Evolutionary conservation across 2,888 invertebrate species (phyloP).

Genomic region (Caenorhabditis sulstoni): DNA sequence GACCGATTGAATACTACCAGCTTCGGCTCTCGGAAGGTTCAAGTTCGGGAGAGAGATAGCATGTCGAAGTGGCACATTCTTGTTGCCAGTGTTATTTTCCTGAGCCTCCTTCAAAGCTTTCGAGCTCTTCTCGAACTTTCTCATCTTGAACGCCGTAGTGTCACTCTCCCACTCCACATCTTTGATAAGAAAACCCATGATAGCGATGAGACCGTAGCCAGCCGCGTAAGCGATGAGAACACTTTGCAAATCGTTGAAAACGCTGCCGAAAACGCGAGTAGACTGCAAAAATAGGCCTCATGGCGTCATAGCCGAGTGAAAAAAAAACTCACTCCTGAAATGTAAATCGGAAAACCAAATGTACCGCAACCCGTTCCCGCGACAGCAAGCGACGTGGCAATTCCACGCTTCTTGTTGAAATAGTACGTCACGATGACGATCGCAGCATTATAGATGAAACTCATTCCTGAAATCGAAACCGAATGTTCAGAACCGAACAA

Average conservation of each 20-base stretch:
- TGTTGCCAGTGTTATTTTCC: background rate
- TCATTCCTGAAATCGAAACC: constrained; percentile 51
- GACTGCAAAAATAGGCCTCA: too few species aligned
- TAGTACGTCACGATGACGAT: constrained; percentile 93
- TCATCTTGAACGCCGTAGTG: constrained; percentile 67
- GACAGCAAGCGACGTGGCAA: constrained; percentile 86
- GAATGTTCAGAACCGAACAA: background rate
- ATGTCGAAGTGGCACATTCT: background rate
- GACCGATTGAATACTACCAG: constrained; percentile 46
- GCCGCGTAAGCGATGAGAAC: constrained; percentile 84
- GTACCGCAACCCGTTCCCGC: constrained; percentile 85
- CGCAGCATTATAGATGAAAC: constrained; percentile 86
- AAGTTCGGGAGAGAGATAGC: constrained; percentile 35
- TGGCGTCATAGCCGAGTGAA: too few species aligned
- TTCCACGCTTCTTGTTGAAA: constrained; percentile 84
- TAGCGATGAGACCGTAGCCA: constrained; percentile 1
- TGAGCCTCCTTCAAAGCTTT: constrained; percentile 7
- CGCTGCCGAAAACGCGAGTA: background rate
- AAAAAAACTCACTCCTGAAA: constrained; percentile 49
- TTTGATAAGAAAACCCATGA: constrained; percentile 86
- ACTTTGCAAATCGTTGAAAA: constrained; percentile 11
- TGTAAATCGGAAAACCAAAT: constrained; percentile 89
- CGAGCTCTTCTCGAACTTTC: constrained; percentile 41
- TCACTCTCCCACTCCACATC: constrained; percentile 89
- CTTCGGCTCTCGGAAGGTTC: background rate